These are phyloP conservation scores for Podarcis cretensis DNA, from an alignment of 2,113 vertebrate species.

Conservation along the genomic window DNA sequence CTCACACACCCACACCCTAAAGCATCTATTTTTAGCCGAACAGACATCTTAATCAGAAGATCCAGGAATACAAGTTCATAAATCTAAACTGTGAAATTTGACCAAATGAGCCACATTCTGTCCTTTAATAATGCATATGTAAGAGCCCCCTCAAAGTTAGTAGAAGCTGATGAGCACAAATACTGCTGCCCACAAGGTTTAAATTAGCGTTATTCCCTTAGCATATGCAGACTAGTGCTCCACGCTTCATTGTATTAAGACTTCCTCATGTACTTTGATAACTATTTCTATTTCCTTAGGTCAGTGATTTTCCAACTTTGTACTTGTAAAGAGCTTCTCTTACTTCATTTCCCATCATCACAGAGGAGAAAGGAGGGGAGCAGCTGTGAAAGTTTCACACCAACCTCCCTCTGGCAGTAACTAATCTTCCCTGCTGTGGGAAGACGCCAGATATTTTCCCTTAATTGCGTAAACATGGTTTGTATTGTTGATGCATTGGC, in stretches of 20 bases:
- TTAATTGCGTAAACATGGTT: not conserved
- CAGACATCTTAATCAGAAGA: constrained; percentile 48
- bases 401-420: not conserved
- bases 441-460: not conserved
- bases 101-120: constrained; percentile 26
- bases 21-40: constrained; percentile 55
- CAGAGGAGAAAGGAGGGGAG: not conserved
- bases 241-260: constrained; percentile 62
- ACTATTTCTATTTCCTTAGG: constrained; percentile 24
- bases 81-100: constrained; percentile 57
- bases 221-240: constrained; percentile 61
- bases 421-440: not conserved
- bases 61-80: constrained; percentile 59
- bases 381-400: too few relatives aligned
- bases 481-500: not conserved
- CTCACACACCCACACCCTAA: not conserved
- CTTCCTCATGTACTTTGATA: constrained; percentile 58
- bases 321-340: constrained; percentile 55
- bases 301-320: constrained; percentile 26
- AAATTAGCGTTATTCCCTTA: constrained; percentile 68
- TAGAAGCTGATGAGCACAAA: constrained; percentile 37
- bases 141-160: constrained; percentile 29
- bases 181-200: constrained; percentile 46
- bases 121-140: constrained; percentile 36
- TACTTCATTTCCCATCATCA: not conserved